Percentiles rank a stretch among this genome's conserved stretches.
Evolutionary conservation across 2,888 invertebrate species (phyloP).

Genomic region (Ophion ellenae): DNA sequence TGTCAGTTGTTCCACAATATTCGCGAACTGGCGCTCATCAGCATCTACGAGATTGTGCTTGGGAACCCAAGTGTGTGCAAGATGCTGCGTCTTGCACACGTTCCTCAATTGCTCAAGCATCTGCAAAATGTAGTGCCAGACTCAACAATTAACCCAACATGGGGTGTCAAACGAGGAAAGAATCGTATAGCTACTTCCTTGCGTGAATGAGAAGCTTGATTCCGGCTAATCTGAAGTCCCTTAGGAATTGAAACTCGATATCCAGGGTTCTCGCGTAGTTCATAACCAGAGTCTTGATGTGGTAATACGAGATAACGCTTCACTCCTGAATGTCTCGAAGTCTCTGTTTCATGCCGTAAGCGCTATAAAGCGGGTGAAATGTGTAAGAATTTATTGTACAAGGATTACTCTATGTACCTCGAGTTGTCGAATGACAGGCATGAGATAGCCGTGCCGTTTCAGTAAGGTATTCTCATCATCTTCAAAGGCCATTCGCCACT

Average conservation of each 20-base stretch:
- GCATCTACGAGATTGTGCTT: slow-evolving; percentile 83
- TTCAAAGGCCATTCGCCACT: too few species aligned
- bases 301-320: slow-evolving; percentile 85
- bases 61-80: slow-evolving; percentile 85
- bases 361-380: too few species aligned
- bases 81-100: slow-evolving; percentile 77
- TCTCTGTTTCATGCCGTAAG: slow-evolving; percentile 79
- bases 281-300: slow-evolving; percentile 85
- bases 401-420: slow-evolving; percentile 69
- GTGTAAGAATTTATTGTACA: too few species aligned
- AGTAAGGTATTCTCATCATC: slow-evolving; percentile 84
- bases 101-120: slow-evolving; percentile 83
- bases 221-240: slow-evolving; percentile 47
- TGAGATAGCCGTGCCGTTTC: slow-evolving; percentile 75
- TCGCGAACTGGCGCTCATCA: slow-evolving; percentile 34
- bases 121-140: slow-evolving; percentile 58
- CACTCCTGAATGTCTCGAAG: slow-evolving; percentile 84
- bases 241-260: neutral
- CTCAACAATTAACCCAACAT: neutral
- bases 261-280: slow-evolving; percentile 80
- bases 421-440: slow-evolving; percentile 73
- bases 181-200: slow-evolving; percentile 27
- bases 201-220: slow-evolving; percentile 72
- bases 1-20: slow-evolving; percentile 60
- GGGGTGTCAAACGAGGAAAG: neutral